These are phyloP conservation scores for Amblyjoppa fuscipennis DNA, from an alignment of 2,888 invertebrate species.

Conservation along the genomic window DNA sequence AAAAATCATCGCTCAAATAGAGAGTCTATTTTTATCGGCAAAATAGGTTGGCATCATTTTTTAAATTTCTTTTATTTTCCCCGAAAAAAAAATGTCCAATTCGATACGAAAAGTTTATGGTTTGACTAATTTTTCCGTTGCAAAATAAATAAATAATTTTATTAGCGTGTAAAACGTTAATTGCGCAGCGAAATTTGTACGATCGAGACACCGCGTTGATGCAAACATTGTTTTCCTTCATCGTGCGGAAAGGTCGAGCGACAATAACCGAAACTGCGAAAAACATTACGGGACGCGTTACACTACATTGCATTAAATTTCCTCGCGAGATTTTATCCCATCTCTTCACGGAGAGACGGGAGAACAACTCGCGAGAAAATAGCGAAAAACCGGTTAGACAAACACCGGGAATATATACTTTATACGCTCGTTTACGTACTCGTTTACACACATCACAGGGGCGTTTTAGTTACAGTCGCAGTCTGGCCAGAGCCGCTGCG, in stretches of 20 bases:
- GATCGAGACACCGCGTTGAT: background rate
- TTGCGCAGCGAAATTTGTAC: background rate
- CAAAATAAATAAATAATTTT: background rate
- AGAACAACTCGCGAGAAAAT: slow-evolving; percentile 42
- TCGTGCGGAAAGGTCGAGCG: background rate
- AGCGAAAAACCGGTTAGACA: slow-evolving; percentile 53
- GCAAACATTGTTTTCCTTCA: background rate
- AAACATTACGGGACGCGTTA: background rate
- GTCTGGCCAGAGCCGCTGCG: background rate
- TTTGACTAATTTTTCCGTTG: background rate
- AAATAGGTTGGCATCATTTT: background rate
- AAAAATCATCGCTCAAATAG: too few species aligned
- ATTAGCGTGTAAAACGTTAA: background rate
- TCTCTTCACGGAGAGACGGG: background rate
- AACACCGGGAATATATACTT: slow-evolving; percentile 55
- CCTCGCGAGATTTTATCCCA: background rate
- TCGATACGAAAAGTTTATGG: background rate
- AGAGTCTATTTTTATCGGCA: background rate
- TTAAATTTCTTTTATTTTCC: background rate
- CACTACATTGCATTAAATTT: background rate
- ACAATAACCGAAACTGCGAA: background rate
- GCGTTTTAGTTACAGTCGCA: slow-evolving; percentile 51
- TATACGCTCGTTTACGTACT: slow-evolving; percentile 50
- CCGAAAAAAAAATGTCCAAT: background rate
- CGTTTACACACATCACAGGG: slow-evolving; percentile 56